Percentiles rank a stretch among this genome's conserved stretches.
Evolutionary conservation across 2,888 invertebrate genomes (phyloP).

Genomic region (Spicauda simplicius): DNA sequence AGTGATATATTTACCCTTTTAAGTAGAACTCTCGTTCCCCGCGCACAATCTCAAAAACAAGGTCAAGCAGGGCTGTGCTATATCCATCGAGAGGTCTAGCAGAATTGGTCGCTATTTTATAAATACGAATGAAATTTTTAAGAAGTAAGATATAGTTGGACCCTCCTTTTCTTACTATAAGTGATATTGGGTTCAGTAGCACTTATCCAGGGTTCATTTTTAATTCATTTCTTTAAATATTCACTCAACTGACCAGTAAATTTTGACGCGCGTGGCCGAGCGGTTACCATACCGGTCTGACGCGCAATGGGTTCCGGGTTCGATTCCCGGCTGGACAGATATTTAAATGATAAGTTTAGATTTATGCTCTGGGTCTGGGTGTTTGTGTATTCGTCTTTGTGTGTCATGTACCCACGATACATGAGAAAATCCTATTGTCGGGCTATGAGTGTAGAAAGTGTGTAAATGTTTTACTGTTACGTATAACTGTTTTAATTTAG

Average conservation of each 20-base stretch:
- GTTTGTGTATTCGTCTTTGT: too few relatives aligned
- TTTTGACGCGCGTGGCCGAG: too few relatives aligned
- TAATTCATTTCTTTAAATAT: conserved; percentile 44
- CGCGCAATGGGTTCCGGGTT: too few relatives aligned
- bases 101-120: conserved; percentile 57
- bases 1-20: conserved; percentile 59
- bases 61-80: conserved; percentile 24
- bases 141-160: conserved; percentile 67
- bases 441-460: too few relatives aligned
- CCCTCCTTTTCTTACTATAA: conserved; percentile 70
- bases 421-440: too few relatives aligned
- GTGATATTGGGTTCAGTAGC: conserved; percentile 66
- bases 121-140: conserved; percentile 79
- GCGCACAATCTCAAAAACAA: conserved; percentile 27
- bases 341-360: too few relatives aligned
- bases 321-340: too few relatives aligned
- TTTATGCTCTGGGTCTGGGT: too few relatives aligned
- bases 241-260: neutral
- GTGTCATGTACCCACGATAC: too few relatives aligned
- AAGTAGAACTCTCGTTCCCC: conserved; percentile 31
- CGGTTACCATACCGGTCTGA: too few relatives aligned
- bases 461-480: neutral
- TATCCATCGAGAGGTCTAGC: conserved; percentile 46
- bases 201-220: conserved; percentile 63
- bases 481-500: too few relatives aligned